Evolutionary conservation across 2,797 vertebrate species (phyloP).

Genomic region (Chromobotia macracanthus): DNA sequence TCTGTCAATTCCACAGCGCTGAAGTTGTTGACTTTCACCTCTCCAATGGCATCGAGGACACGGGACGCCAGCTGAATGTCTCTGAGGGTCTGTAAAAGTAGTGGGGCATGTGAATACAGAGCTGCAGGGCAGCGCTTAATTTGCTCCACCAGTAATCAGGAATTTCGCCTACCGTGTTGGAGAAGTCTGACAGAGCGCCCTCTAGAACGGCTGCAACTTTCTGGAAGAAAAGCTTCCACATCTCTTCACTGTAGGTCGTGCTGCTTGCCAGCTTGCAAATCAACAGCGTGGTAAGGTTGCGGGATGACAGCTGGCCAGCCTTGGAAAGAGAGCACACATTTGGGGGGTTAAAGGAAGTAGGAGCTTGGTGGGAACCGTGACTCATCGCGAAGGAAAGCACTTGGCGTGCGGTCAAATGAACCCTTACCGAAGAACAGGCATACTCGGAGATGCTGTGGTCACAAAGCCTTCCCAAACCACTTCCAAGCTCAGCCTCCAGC

Average conservation of each 20-base stretch:
- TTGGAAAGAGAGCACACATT: too few species aligned
- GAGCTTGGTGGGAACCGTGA: not conserved
- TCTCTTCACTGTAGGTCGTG: too few species aligned
- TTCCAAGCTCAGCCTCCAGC: slow-evolving; percentile 1
- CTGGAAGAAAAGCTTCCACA: slow-evolving; percentile 49
- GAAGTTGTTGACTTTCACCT: slow-evolving; percentile 57
- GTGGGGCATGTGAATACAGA: not conserved
- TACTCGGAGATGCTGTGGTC: slow-evolving; percentile 54
- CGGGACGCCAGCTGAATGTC: slow-evolving; percentile 19
- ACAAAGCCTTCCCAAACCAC: slow-evolving; percentile 49
- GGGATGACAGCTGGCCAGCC: too few species aligned
- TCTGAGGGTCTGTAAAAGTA: slow-evolving; percentile 41
- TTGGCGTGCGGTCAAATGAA: fast-evolving
- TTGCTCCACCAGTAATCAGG: not conserved
- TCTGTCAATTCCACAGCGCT: slow-evolving; percentile 50
- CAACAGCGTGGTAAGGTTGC: too few species aligned
- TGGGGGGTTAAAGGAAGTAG: too few species aligned
- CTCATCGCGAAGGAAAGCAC: not conserved
- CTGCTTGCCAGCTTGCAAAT: too few species aligned
- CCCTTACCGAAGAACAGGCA: too few species aligned
- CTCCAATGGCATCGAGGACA: slow-evolving; percentile 63
- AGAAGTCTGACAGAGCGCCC: slow-evolving; percentile 48
- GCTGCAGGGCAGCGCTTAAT: not conserved
- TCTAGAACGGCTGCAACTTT: slow-evolving; percentile 49
- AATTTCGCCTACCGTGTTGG: slow-evolving; percentile 48